phyloP scores from a whole-genome alignment of 2,797 vertebrate genomes.

The Uromys caudimaculatus region DNA sequence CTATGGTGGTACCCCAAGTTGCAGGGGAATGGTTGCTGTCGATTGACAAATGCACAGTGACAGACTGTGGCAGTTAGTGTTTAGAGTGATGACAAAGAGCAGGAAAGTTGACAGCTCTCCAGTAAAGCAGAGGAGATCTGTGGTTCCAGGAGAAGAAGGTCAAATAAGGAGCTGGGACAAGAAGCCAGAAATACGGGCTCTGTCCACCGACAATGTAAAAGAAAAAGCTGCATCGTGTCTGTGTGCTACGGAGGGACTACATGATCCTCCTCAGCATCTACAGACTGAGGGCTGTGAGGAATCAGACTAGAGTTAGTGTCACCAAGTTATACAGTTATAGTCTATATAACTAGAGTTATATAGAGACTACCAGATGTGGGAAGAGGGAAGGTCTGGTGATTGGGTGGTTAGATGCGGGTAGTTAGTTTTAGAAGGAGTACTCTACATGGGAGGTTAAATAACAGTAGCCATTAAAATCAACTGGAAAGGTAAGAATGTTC shows the following conservation, averaged over 20 bases:
- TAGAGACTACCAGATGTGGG: not conserved
- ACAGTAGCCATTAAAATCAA: not conserved
- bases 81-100: not conserved
- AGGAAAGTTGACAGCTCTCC: not conserved
- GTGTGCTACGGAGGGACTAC: not conserved
- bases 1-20: not conserved
- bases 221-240: not conserved
- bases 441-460: not conserved
- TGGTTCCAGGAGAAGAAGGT: not conserved
- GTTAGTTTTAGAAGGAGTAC: not conserved
- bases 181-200: not conserved
- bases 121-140: slow-evolving; percentile 5
- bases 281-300: not conserved
- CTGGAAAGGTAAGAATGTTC: not conserved
- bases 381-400: not conserved
- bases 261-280: not conserved
- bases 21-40: not conserved
- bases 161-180: not conserved
- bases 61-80: not conserved
- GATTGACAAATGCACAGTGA: not conserved
- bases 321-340: not conserved
- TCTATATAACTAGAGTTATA: not conserved
- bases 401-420: not conserved
- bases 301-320: not conserved
- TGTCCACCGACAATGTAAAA: not conserved